phyloP scores from a whole-genome alignment of 2,797 vertebrate species.

The Aselliscus stoliczkanus region DNA sequence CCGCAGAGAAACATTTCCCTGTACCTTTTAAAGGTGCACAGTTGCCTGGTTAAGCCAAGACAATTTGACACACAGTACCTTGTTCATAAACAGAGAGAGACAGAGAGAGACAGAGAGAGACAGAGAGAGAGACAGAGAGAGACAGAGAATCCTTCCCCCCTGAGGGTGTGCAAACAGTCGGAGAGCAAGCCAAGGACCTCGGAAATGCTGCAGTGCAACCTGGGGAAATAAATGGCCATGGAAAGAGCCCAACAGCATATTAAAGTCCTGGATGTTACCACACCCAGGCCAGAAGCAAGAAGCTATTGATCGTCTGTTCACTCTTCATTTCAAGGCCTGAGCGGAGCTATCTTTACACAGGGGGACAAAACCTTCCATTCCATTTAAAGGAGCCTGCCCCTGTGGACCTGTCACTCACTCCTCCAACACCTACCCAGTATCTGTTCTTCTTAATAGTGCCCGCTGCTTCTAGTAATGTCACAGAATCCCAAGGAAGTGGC shows the following conservation, averaged over 20 bases:
- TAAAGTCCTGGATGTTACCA: constrained; percentile 43
- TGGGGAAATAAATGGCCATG: constrained; percentile 63
- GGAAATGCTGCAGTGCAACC: constrained; percentile 59
- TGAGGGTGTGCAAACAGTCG: constrained; percentile 23
- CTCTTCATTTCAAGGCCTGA: neutral
- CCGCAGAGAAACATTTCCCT: constrained; percentile 56
- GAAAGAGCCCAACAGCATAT: constrained; percentile 62
- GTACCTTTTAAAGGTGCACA: constrained; percentile 67
- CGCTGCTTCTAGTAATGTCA: neutral
- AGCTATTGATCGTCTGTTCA: constrained; percentile 55
- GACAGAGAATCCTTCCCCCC: constrained; percentile 51
- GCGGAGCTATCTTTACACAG: neutral
- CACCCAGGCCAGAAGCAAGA: constrained; percentile 52
- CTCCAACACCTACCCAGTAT: neutral
- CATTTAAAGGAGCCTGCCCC: neutral
- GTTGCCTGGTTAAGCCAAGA: constrained; percentile 68
- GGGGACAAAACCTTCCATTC: neutral
- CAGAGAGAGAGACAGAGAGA: constrained; percentile 9
- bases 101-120: constrained; percentile 41
- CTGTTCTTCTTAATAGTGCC: neutral
- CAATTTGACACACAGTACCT: constrained; percentile 66
- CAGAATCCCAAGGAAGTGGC: neutral
- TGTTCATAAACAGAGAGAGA: constrained; percentile 64
- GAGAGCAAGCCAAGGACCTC: constrained; percentile 59
- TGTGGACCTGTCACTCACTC: neutral